Evolutionary conservation across 2,888 invertebrate species (phyloP).

Genomic region (Andrena chrysosceles): DNA sequence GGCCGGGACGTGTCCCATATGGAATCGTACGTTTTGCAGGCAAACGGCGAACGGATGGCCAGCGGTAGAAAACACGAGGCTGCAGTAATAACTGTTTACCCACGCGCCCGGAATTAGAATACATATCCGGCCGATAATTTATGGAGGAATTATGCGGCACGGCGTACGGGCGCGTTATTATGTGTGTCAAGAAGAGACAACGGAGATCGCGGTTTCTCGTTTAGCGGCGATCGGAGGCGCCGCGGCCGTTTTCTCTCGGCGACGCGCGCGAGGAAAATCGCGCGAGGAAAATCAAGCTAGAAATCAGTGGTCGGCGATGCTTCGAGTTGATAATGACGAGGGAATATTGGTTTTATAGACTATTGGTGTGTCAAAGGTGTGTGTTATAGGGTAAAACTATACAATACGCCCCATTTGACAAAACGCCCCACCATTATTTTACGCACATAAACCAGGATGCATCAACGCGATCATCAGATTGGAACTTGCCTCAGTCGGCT

Average conservation of each 20-base stretch:
- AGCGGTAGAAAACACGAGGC: constrained; percentile 38
- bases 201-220: constrained; percentile 35
- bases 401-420: too few species aligned
- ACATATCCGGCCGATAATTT: constrained; percentile 75
- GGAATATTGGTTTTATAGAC: too few species aligned
- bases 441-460: too few species aligned
- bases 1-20: constrained; percentile 58
- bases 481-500: too few species aligned
- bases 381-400: too few species aligned
- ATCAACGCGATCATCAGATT: too few species aligned
- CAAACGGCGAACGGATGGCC: not conserved
- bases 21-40: constrained; percentile 51
- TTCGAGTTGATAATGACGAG: not conserved
- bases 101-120: constrained; percentile 78
- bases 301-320: not conserved
- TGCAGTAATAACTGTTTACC: constrained; percentile 76
- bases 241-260: constrained; percentile 26
- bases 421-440: too few species aligned
- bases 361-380: too few species aligned
- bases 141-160: constrained; percentile 75
- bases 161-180: constrained; percentile 64
- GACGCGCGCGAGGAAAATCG: not conserved
- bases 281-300: constrained; percentile 2
- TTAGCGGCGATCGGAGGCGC: constrained; percentile 37
- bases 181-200: constrained; percentile 73